Percentiles rank a stretch among this genome's conserved stretches.
Conservation (phyloP, 2,888 invertebrate species). For the Platycheirus albimanus region DNA sequence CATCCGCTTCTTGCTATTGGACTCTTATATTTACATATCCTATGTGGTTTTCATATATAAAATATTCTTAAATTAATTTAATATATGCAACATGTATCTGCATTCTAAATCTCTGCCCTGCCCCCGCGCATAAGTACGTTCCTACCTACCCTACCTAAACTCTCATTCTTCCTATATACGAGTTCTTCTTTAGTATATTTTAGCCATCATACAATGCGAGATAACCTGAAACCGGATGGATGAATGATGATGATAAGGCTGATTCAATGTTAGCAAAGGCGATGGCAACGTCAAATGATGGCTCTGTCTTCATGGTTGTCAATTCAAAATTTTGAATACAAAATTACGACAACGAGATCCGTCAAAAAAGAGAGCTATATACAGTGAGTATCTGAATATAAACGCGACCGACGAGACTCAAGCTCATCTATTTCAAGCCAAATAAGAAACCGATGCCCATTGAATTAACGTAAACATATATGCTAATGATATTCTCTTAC, state of each 20-base stretch:
- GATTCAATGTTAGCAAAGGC: slow-evolving; percentile 56
- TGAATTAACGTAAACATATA: slow-evolving; percentile 77
- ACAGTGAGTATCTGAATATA: slow-evolving; percentile 38
- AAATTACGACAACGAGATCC: slow-evolving; percentile 70
- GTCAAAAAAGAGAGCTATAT: slow-evolving; percentile 60
- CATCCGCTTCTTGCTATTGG: slow-evolving; percentile 43
- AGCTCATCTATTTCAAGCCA: slow-evolving; percentile 66
- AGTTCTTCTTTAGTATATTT: neutral
- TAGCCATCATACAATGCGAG: slow-evolving; percentile 30
- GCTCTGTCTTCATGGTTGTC: slow-evolving; percentile 70
- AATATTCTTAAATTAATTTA: slow-evolving; percentile 71
- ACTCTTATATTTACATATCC: slow-evolving; percentile 68
- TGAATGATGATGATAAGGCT: slow-evolving; percentile 71
- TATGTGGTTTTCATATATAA: slow-evolving; percentile 57
- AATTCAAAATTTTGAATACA: slow-evolving; percentile 72
- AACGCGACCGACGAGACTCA: slow-evolving; percentile 50
- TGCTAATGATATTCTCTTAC: slow-evolving; percentile 77
- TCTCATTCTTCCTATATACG: too few species aligned
- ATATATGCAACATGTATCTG: slow-evolving; percentile 70
- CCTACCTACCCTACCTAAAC: neutral
- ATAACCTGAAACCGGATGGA: slow-evolving; percentile 62
- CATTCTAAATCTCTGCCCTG: slow-evolving; percentile 36
- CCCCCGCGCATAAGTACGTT: slow-evolving; percentile 20
- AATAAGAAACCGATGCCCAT: slow-evolving; percentile 75
- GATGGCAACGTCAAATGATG: slow-evolving; percentile 72